Base-by-base conservation (phyloP, 2,888 invertebrate species). In the Chouioia cunea region DNA sequence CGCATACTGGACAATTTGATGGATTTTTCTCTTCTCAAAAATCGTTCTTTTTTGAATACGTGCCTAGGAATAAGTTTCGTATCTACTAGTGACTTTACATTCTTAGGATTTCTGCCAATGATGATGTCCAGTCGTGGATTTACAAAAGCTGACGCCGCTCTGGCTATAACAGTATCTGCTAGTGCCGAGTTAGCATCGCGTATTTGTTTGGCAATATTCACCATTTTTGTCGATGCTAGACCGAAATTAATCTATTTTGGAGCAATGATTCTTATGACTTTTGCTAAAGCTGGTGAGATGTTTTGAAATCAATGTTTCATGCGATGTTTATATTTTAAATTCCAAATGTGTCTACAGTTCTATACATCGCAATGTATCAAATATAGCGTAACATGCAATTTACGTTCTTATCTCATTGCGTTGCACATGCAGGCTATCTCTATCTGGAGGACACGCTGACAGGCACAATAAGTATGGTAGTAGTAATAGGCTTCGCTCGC, bases 111-210 rank as follows among this genome's bases (percentile, higher is more conserved):
- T 62, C 89, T 93, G 73, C 93, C 93, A 0, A 79, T 93, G 77
- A 85, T 91, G 73, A 85, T 92, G 70, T 87, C 88, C 66, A 88
- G 89, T 1, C 86, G 87, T 65, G 89, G 89, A 72, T 91, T 89
- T 79, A 84, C 86, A 8, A 86, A 88, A 80, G 86, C 87, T 73
- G 88, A 92, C 77, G 89, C 91, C 0, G 92, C 93, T 0, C 86
- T 89, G 2, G 89, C 92, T 67, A 90, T 93, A 62, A 92, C 92
- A 75, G 88, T 91, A 2, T 91, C 91, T 0, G 93, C 93, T 0
- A 85, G 90, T 15, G 89, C 92, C 0, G 93, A 93, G 85, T 86
- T 93, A 18, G 73, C 87, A 0, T 91, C 92, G 0, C 88, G 93
- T 73, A 87, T 93, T 60, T 79, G 88, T 15, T 84, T 93, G 2